Percentiles rank a stretch among this genome's conserved stretches.
These are phyloP conservation scores for Cephus nigrinus DNA, from an alignment of 2,888 invertebrate species.

Conservation along the genomic window DNA sequence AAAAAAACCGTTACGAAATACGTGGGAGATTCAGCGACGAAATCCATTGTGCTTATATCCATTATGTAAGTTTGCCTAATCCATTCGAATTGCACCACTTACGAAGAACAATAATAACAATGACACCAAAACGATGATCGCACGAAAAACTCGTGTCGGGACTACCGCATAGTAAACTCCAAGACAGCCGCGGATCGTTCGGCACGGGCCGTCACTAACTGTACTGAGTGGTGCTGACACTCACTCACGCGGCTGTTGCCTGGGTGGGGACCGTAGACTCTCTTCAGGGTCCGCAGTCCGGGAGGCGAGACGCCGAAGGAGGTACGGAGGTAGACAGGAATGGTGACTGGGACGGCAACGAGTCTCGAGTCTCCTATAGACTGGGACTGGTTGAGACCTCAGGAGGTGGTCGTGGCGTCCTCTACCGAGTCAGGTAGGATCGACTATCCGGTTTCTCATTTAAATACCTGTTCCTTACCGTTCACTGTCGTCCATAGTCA, in stretches of 20 bases:
- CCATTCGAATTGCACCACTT: slow-evolving; percentile 33
- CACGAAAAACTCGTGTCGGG: slow-evolving; percentile 1
- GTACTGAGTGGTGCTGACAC: slow-evolving; percentile 54
- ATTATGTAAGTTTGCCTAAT: neutral
- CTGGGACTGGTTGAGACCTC: slow-evolving; percentile 17
- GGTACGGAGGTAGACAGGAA: slow-evolving; percentile 1
- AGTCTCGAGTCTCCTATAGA: slow-evolving; percentile 28
- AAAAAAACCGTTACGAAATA: neutral
- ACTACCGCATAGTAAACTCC: slow-evolving; percentile 34
- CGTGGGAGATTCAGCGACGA: neutral
- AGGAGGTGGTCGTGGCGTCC: slow-evolving; percentile 51
- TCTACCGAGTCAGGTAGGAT: slow-evolving; percentile 47
- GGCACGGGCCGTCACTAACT: slow-evolving; percentile 56
- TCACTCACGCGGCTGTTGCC: slow-evolving; percentile 41
- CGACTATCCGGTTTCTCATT: slow-evolving; percentile 55
- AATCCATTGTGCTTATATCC: neutral
- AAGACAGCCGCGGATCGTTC: slow-evolving; percentile 37
- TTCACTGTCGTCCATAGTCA: slow-evolving; percentile 40
- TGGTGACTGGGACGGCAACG: slow-evolving; percentile 27
- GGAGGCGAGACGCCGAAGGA: slow-evolving; percentile 26
- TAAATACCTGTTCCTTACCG: slow-evolving; percentile 56
- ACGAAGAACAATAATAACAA: slow-evolving; percentile 26
- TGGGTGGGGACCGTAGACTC: slow-evolving; percentile 35
- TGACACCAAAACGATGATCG: neutral
- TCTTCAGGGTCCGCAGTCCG: slow-evolving; percentile 14